Base-by-base conservation (phyloP, 1,140 invertebrate genomes). In the Bombus picipes region DNA sequence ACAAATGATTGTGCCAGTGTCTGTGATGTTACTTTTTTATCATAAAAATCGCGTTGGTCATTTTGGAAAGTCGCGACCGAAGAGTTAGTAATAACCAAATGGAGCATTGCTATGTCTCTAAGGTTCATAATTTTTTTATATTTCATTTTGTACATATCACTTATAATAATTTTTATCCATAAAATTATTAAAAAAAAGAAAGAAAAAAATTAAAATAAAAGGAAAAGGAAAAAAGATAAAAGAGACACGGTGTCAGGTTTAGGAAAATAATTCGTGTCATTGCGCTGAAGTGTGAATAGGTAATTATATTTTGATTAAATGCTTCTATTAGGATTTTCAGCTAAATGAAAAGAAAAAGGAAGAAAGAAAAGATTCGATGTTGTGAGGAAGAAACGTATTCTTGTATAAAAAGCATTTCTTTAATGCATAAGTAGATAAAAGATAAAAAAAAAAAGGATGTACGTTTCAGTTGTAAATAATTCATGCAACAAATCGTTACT, bases 361-460 rank as follows among this genome's bases (percentile, higher is more conserved):
- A 81, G 62, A 72, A 53, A 59, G 82, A 39, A 66, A 53, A 28
- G 62, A 75, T 81, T 75, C 59, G 66, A 12, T 66, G 53, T 74
- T 77, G 59, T 37, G 59, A 68, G 47, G 59, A 37, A 59, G 62
- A 65, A 86, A 85, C 85, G 82, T 90, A 90, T 90, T 90, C 88
- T 90, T 90, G 83, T 90, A 90, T 83, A 90, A 77, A 88, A 82
- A 87, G 86, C 86, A 88, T 90, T 90, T 90, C 82, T 86, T 68
- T 90, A 89, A 90, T 90, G 89, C 86, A 90, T 87, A 81, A 81
- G 34, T 81, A 65, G 76, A 90, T 83, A 90, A 82, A 77, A 57
- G 77, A 89, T 82, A 89, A 80, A 81, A 41, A 80, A 81, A 41
- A 82, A 74, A 53, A 34, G 25, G 28, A 82, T 59, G 43, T 88